Evolutionary conservation across 2,797 vertebrate species (phyloP), one percentile per base, ranked within the genome.

Genomic region (Otus scops): DNA sequence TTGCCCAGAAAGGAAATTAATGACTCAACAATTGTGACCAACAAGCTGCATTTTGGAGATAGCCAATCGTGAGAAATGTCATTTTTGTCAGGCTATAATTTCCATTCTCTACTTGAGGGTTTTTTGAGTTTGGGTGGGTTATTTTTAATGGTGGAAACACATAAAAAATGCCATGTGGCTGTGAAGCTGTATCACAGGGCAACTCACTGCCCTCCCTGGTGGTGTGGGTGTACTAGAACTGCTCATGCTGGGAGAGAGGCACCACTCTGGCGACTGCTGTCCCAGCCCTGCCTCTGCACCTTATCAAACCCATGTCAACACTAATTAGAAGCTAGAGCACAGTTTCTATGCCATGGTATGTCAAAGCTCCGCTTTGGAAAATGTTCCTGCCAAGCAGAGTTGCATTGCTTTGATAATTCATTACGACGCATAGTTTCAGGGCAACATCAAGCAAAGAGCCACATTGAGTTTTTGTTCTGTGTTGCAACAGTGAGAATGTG

Each of bases 1-100:
- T 94, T 74, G 18, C 47, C 57, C 69, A 89, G 51, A 94, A 95
- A 89, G 36, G 56, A 89, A 96, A 96, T 88, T 83, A 94, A 86
- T 93, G 69, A 74, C 59, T 94, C 79, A 81, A 92, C 34, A 74
- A 26, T 85, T 73, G 78, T 84, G 91, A 81, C 50, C 87, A 61
- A 64, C 19, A 67, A 67, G 61, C 48, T 6, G 5, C 24, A 63
- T 51, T 94, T 65, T 84, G 50, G 67, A 77, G 47, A 76, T 21
- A 76, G 34, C 39, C 69, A 89, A 76, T 95, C 59, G 73, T 81
- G 61, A 81, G 60, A 95, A 94, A 95, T 86, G 50, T 78, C 65
- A 43, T 89, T 32, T 85, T 79, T 93, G 64, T 77, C 64, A 96
- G 76, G 68, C 32, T 92, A 50, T 91, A 87, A 93, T 92, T 94